Evolutionary conservation across 1,140 invertebrate genomes (phyloP), one percentile per base, ranked within the genome.

Genomic region (Druon quercuslanigerum): DNA sequence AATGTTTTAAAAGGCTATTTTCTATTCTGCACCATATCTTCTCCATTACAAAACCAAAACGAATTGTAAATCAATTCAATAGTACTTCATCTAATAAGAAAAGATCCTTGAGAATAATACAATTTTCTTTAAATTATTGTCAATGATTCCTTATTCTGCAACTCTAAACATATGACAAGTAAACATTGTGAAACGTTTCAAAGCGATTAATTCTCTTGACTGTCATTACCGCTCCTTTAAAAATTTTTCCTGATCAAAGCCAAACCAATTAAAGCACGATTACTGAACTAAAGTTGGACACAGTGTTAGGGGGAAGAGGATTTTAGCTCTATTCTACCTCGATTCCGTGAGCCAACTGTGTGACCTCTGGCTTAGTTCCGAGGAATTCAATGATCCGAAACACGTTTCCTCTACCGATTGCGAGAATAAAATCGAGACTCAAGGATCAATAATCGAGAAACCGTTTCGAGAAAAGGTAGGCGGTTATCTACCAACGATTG

Each of bases 261-360:
- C 6, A 54, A 8, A 78, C 74, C 73, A 79, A 84, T 83, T 80
- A 85, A 87, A 85, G 82, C 80, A 83, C 56, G 78, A 82, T 80
- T 88, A 84, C 87, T 78, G 86, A 82, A 46, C 40, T 46, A 11
- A 90, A 90, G 17, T 54, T 19, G 19, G 52, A 54, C n/a, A 54
- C 17, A 54, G 6, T 54, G 17, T 17, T 17, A 54, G 52, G 52
- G 9, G 52, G n/a, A 19, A 7, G 17, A 17, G 52, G 7, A 54
- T 54, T 54, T 52, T 1, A 14, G 7, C 17, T 54, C 4, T 17
- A 80, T 76, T 84, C 85, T 81, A 81, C 79, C 76, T 83, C 78
- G 82, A 83, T 86, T 80, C 79, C 83, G 77, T 85, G 84, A 87
- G 83, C 76, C 78, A 86, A 84, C 87, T 86, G 82, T 80, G 82